Evolutionary conservation across 1,140 invertebrate species (phyloP), one percentile per base, ranked within the genome.

Genomic region (Drosophila miranda): DNA sequence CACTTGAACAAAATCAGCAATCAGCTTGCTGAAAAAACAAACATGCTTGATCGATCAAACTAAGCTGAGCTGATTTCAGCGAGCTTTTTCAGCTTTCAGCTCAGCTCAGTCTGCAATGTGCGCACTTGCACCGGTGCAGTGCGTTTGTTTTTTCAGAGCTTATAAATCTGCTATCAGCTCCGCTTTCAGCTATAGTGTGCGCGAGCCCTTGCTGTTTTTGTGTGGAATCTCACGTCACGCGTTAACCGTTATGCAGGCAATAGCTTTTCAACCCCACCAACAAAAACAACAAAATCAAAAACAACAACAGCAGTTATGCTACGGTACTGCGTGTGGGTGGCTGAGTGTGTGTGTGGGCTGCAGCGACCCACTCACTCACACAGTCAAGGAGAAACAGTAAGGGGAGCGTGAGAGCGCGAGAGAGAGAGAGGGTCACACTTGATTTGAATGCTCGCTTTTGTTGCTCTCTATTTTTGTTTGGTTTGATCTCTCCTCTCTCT

Each of bases 241-340:
- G 82, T 74, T 74, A 64, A 74, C 69, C 70, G 70, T 78, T 87
- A 87, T 87, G 83, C 82, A 87, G 67, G 69, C 70, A 63, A 51
- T 63, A 48, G 23, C 46, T 75, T 81, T 78, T 87, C 82, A 87
- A 78, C 82, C 78, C 82, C 75, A 87, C 70, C 48, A 70, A 81
- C 52, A 82, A 75, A 48, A 77, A 62, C 30, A 77, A 56, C 61
- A 74, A 50, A 42, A 73, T 49, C 69, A 75, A 62, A 23, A 77
- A 56, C 61, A 74, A 50, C 45, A 73, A 53, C 69, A 74, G 53
- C 45, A 68, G 53, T 63, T 44, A 48, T 46, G 16, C 30, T 28
- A 52, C 34, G 34, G 34, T 13, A 38, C 34, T 38, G 34, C 34
- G 19, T 45, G 23, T 19, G 9, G 28, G 26, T 49, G n/a, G 26